Base-by-base conservation (phyloP, 2,888 invertebrate genomes). In the Dugesia japonica region DNA sequence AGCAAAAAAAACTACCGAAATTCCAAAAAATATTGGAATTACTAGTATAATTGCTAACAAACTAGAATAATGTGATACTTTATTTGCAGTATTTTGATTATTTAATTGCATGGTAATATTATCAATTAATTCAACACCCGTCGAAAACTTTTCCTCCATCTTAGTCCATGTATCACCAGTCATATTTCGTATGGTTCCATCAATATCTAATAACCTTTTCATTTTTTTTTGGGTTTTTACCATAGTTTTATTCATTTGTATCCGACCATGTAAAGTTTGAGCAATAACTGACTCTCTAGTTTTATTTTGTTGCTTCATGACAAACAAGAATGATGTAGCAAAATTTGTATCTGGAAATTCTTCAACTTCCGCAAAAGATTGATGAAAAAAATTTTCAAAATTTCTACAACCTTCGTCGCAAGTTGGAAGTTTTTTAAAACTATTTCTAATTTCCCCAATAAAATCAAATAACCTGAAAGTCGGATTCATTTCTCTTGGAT, bases 151-250 rank as follows among this genome's bases (percentile, higher is more conserved):
- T 26, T 75, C 56, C 1, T 42, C 42, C 42, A 56, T 56, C 28
- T 75, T 75, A 20, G 75, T 42, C 75, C 75, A 75, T 1, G 56
- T 75, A n/a, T 75, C 75, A 42, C 56, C 28, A 42, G 75, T 75
- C 75, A 75, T 75, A 23, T 75, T 75, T 26, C 75, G 26, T n/a
- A 75, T 56, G 1, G 75, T 23, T 72, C 75, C 75, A n/a, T 42
- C 42, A 17, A 75, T 75, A 56, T 75, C 75, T 7, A 75, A 56
- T 9, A 56, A 23, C 4, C 20, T 1, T 56, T 75, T 75, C 75
- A 75, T 75, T 26, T 23, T 26, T 42, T 27, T 9, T 26, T 75
- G 26, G 26, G 56, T 56, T 42, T 75, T 75, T 1, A n/a, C 75
- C 20, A 75, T 75, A 26, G 56, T 75, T 75, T 42, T 71, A 56